These are phyloP conservation scores for Tenualosa ilisha DNA, from an alignment of 2,797 vertebrate species.

Conservation along the genomic window DNA sequence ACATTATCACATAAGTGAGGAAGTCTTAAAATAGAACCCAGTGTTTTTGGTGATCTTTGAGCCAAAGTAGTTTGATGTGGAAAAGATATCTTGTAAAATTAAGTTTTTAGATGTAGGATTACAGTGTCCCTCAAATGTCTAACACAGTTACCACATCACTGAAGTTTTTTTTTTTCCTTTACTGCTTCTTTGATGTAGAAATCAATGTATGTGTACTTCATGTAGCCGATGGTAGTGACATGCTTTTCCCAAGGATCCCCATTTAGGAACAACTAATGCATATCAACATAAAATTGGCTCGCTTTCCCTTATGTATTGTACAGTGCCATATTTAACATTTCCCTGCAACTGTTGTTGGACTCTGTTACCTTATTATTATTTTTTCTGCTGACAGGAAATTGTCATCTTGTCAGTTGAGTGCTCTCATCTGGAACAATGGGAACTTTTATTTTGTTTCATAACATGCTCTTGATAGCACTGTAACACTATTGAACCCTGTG, in stretches of 20 bases:
- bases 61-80: conserved; percentile 48
- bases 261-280: conserved; percentile 53
- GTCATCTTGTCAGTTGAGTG: conserved; percentile 14
- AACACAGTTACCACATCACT: conserved; percentile 50
- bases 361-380: conserved; percentile 41
- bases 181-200: conserved; percentile 57
- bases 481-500: conserved; percentile 24
- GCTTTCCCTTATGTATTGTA: conserved; percentile 63
- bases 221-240: conserved; percentile 53
- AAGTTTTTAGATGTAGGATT: conserved; percentile 54
- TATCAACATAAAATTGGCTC: conserved; percentile 51
- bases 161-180: conserved; percentile 50
- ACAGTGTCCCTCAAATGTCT: conserved; percentile 32
- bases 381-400: conserved; percentile 22
- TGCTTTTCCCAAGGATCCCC: conserved; percentile 56
- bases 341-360: conserved; percentile 52
- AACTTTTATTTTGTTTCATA: conserved; percentile 2
- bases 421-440: conserved; percentile 9
- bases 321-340: conserved; percentile 60
- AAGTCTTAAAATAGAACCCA: conserved; percentile 42
- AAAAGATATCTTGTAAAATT: conserved; percentile 48
- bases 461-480: conserved; percentile 17
- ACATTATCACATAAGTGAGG: conserved; percentile 23
- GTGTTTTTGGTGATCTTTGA: conserved; percentile 53
- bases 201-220: conserved; percentile 51